phyloP scores from a whole-genome alignment of 2,113 vertebrate species.

The Phocoena sinus region DNA sequence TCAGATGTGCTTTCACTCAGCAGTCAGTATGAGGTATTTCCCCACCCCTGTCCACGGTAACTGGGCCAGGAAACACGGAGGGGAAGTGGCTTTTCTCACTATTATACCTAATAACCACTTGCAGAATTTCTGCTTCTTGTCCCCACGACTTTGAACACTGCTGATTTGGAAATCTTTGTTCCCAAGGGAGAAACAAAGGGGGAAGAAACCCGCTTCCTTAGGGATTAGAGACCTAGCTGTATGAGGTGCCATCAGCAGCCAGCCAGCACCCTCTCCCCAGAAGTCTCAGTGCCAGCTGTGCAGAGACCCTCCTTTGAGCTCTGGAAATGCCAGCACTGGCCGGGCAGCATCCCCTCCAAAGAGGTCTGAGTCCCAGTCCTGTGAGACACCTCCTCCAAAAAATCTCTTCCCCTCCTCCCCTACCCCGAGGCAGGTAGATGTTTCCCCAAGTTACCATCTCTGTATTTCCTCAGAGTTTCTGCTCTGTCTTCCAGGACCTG shows the following conservation, averaged over 20 bases:
- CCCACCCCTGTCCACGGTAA: too few relatives aligned
- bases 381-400: background rate
- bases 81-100: background rate
- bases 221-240: background rate
- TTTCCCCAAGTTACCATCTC: background rate
- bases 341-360: background rate
- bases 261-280: too few relatives aligned
- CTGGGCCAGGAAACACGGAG: background rate
- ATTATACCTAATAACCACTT: fast-evolving
- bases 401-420: background rate
- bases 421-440: background rate
- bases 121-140: background rate
- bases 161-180: background rate
- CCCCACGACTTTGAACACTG: background rate
- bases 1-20: background rate
- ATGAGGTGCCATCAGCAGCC: background rate
- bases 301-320: background rate
- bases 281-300: background rate
- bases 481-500: fast-evolving
- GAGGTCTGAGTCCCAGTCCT: background rate
- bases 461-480: background rate
- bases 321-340: background rate
- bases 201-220: background rate
- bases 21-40: fast-evolving
- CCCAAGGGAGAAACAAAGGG: background rate